A percentile compares a stretch with the other conserved stretches of the same genome.
These are phyloP conservation scores for Myotis myotis DNA, from an alignment of 2,797 vertebrate genomes.

Conservation along the genomic window DNA sequence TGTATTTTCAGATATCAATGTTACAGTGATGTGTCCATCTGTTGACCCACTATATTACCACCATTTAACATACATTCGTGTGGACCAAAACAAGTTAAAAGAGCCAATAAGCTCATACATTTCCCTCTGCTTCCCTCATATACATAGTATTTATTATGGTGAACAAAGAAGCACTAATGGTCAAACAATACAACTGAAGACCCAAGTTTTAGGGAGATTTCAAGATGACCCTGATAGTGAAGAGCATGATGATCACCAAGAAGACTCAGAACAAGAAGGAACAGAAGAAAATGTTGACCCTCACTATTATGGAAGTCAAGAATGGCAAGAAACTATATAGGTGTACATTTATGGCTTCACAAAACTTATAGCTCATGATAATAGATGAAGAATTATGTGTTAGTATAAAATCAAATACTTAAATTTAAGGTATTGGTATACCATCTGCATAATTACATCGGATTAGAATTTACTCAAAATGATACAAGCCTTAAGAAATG, in stretches of 20 bases:
- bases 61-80: slow-evolving; percentile 87
- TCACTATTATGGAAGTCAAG: slow-evolving; percentile 78
- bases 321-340: slow-evolving; percentile 36
- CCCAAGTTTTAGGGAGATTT: slow-evolving; percentile 80
- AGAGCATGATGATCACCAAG: slow-evolving; percentile 49
- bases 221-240: slow-evolving; percentile 81
- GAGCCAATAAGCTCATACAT: slow-evolving; percentile 83
- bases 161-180: slow-evolving; percentile 83
- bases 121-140: slow-evolving; percentile 87
- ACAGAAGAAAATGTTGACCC: slow-evolving; percentile 76
- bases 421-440: slow-evolving; percentile 13
- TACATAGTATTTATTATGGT: slow-evolving; percentile 88
- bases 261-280: slow-evolving; percentile 70
- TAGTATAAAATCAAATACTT: slow-evolving; percentile 4
- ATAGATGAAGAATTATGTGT: slow-evolving; percentile 26
- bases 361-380: slow-evolving; percentile 15
- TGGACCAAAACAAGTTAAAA: slow-evolving; percentile 88
- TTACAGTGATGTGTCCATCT: slow-evolving; percentile 87
- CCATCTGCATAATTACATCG: background rate
- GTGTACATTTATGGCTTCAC: background rate
- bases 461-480: slow-evolving; percentile 46
- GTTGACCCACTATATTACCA: slow-evolving; percentile 80
- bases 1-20: slow-evolving; percentile 85
- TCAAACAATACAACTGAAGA: slow-evolving; percentile 78
- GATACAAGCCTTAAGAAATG: slow-evolving; percentile 49